Percentiles rank a stretch among this genome's conserved stretches.
phyloP scores from a whole-genome alignment of 2,888 invertebrate genomes.

The Ophonus ardosiacus region DNA sequence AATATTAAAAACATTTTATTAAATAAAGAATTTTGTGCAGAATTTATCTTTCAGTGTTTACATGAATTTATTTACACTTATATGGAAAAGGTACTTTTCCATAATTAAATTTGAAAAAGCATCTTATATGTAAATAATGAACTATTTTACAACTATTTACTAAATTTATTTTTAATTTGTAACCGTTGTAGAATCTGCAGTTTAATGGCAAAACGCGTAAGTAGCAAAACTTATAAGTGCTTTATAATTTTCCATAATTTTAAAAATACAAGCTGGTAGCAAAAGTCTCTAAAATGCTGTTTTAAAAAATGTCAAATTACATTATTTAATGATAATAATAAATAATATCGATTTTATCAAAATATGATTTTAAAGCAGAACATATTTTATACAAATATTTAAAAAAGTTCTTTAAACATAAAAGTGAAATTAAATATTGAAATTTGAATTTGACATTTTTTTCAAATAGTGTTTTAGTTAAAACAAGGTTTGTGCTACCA shows the following conservation, averaged over 20 bases:
- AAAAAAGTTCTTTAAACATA: too few relatives aligned
- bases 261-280: too few relatives aligned
- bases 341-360: too few relatives aligned
- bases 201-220: background rate
- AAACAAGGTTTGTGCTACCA: too few relatives aligned
- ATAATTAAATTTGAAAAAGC: slow-evolving; percentile 25
- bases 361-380: too few relatives aligned
- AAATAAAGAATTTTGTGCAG: slow-evolving; percentile 59
- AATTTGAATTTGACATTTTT: too few relatives aligned
- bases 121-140: slow-evolving; percentile 33
- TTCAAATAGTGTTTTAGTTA: too few relatives aligned
- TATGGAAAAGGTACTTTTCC: slow-evolving; percentile 20
- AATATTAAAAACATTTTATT: slow-evolving; percentile 59
- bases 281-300: too few relatives aligned
- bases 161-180: slow-evolving; percentile 19
- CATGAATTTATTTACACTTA: slow-evolving; percentile 53
- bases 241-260: background rate
- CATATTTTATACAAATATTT: too few relatives aligned
- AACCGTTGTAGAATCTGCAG: slow-evolving; percentile 20
- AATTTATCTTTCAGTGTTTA: slow-evolving; percentile 42
- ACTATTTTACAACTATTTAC: slow-evolving; percentile 21
- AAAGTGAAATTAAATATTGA: too few relatives aligned
- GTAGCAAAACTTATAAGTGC: slow-evolving; percentile 33
- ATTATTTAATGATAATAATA: too few relatives aligned
- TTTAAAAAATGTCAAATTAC: too few relatives aligned